Conservation (phyloP, 2,888 invertebrate genomes). For the Neelides folsomi region DNA sequence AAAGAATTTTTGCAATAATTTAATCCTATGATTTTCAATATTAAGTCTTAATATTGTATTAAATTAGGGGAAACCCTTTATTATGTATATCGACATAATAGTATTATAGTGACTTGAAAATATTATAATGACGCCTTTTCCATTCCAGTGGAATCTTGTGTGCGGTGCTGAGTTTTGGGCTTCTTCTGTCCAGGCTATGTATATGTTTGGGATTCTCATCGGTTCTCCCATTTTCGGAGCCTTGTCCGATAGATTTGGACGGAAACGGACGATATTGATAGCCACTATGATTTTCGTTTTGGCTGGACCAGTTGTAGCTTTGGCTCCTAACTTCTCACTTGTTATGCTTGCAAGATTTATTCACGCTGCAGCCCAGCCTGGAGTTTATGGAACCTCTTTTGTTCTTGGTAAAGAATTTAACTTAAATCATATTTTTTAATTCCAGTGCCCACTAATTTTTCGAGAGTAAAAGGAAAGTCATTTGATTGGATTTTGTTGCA, state of each 20-base stretch:
- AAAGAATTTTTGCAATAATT: too few species aligned
- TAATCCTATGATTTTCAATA: too few species aligned
- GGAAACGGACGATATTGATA: conserved; percentile 18
- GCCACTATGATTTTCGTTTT: conserved; percentile 19
- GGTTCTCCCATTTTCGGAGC: conserved; percentile 27
- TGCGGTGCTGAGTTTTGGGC: conserved; percentile 16
- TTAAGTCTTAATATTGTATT: too few species aligned
- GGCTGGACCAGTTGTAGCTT: conserved; percentile 18
- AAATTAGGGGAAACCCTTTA: neutral
- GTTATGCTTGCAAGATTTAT: conserved; percentile 23
- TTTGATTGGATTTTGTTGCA: neutral
- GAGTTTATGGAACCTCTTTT: conserved; percentile 27
- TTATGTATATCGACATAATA: neutral
- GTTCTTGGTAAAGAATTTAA: conserved; percentile 18
- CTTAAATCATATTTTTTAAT: too few species aligned
- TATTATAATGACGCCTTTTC: neutral
- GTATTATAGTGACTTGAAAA: neutral
- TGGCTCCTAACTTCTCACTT: conserved; percentile 16
- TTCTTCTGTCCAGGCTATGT: conserved; percentile 24
- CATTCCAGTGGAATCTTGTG: conserved; percentile 18
- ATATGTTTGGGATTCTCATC: conserved; percentile 27
- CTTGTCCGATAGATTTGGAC: conserved; percentile 24
- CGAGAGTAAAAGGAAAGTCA: neutral
- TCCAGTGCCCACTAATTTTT: neutral
- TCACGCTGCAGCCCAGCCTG: conserved; percentile 21